Conservation (phyloP, 2,797 vertebrate genomes). For the Varecia variegata region DNA sequence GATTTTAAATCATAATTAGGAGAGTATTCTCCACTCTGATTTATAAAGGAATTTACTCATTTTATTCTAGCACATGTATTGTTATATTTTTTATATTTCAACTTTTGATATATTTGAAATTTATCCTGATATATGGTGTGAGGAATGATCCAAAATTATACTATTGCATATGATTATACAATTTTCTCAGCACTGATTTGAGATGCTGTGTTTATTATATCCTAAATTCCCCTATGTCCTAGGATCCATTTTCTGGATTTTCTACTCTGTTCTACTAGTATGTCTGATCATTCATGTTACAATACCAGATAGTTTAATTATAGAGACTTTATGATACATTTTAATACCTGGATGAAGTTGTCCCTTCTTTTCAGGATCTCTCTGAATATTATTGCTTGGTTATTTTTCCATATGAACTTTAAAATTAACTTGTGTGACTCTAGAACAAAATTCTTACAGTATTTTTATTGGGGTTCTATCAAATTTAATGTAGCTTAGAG, state of each 20-base stretch:
- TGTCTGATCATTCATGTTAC: background rate
- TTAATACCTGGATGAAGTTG: background rate
- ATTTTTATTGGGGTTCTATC: constrained; percentile 1
- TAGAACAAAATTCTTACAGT: background rate
- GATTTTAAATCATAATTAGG: background rate
- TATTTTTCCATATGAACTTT: background rate
- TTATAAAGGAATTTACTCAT: background rate
- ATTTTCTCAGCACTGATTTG: background rate
- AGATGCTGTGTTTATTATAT: background rate
- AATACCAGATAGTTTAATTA: background rate
- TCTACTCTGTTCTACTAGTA: background rate
- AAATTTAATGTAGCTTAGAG: constrained; percentile 18
- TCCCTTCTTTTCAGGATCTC: background rate
- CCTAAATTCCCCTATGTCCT: background rate
- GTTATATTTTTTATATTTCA: background rate
- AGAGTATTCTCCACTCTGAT: background rate
- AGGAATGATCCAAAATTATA: background rate
- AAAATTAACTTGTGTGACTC: constrained; percentile 9
- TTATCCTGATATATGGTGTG: background rate
- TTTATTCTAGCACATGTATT: background rate
- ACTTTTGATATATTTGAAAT: background rate
- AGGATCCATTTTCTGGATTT: background rate
- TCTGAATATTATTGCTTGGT: background rate
- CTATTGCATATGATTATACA: background rate
- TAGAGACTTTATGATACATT: background rate